Base-by-base conservation (phyloP, 2,797 vertebrate species). In the Botia almorhae region DNA sequence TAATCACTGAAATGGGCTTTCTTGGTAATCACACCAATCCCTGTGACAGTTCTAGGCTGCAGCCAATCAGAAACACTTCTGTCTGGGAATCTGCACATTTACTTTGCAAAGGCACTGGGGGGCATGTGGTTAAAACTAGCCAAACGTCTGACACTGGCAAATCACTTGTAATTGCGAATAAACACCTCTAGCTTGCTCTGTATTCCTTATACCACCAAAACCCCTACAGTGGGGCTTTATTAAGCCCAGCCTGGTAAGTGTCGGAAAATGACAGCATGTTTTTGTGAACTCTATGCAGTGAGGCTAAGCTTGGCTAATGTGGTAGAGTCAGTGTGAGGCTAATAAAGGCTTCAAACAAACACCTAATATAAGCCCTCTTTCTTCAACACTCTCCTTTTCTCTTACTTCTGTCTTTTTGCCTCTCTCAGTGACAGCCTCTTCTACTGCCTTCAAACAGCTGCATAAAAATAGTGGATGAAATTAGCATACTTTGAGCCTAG, bases 211-310 rank as follows among this genome's bases (percentile, higher is more conserved):
- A 68, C 68, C 48, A 46, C 48, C 26, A 33, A 70, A 77, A 78
- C 74, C 69, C 76, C 43, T 71, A 73, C 48, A 23, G 67, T 53
- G n/a, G 76, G 76, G 69, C 72, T 64, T 79, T 79, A 79, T 81
- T 79, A 86, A 73, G 48, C 29, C 50, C 53, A 43, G 67, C 43
- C n/a, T 60, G 14, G 36, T 36, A 72, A 56, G 29, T 19, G 60
- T 67, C 23, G 21, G 58, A n/a, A 69, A 55, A 76, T 64, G 64
- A 19, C 78, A 68, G 61, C 16, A 29, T 29, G 60, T 74, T 70
- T 48, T 50, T 48, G 51, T 73, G 12, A 71, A 69, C 60, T 81
- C 33, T 70, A 61, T 51, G 69, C 76, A 63, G 39, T 3, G 29
- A 63, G 26, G 68, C 64, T 80, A 80, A 84, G 67, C 74, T 58